phyloP scores from a whole-genome alignment of 2,797 vertebrate genomes.

The Heteromormyrus szaboi region DNA sequence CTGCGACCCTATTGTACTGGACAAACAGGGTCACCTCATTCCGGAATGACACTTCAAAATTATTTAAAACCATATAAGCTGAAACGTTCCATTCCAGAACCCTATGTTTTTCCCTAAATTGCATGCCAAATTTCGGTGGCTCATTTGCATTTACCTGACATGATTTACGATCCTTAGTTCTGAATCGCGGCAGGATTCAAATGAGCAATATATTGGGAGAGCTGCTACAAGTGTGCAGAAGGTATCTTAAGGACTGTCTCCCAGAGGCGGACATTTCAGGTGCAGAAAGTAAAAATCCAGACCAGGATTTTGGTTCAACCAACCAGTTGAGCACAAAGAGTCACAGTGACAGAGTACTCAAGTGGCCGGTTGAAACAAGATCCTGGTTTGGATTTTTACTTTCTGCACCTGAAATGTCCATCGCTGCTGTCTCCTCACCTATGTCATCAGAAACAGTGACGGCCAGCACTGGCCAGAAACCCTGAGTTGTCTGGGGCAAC shows the following conservation, averaged over 20 bases:
- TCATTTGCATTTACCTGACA: neutral
- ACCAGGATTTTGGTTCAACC: neutral
- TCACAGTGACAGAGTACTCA: neutral
- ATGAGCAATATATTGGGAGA: neutral
- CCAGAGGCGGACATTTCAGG: neutral
- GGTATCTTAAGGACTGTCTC: neutral
- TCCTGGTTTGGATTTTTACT: neutral
- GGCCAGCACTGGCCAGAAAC: neutral
- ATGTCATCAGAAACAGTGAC: neutral
- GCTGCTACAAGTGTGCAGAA: neutral
- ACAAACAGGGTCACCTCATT: conserved; percentile 2
- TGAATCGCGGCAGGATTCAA: neutral
- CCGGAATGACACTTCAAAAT: neutral
- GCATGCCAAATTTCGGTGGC: neutral
- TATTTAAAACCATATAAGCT: neutral
- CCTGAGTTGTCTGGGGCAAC: neutral
- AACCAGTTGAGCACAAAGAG: neutral
- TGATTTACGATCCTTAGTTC: neutral
- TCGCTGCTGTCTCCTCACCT: neutral
- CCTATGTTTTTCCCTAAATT: neutral
- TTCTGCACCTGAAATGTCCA: neutral
- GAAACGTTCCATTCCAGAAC: neutral
- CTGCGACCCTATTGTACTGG: neutral
- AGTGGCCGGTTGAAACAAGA: neutral
- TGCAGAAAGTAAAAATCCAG: neutral